Base-by-base conservation (phyloP, 2,113 vertebrate genomes). In the Plecotus auritus region DNA sequence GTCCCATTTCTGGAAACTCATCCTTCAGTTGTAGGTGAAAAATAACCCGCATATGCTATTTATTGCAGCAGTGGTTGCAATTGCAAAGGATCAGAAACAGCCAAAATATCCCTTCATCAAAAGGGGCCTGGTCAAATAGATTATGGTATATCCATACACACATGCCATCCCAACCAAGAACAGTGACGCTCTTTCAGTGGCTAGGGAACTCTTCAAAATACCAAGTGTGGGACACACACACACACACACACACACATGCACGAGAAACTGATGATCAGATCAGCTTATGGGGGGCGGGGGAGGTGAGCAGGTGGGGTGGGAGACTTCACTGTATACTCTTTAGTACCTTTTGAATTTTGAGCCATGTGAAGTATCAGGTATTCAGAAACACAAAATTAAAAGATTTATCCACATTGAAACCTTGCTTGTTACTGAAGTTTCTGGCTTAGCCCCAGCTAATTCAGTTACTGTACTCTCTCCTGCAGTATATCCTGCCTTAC, bases 371-470 rank as follows among this genome's bases (percentile, higher is more conserved):
- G 56, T n/a, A 26, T 69, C 23, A 92, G 32, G 28, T 56, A 47
- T 13, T 94, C 80, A 74, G 42, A 66, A 89, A 93, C 89, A 73
- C 23, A 56, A 80, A 91, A 45, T 35, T 28, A 28, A 80, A 85
- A 72, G 22, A 37, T 7, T 28, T 74, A 56, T 1, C 11, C 10
- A 49, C 10, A 61, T 1, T 28, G 61, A 80, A 40, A 11, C 7
- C 49, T 32, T 80, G n/a, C n/a, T 42, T 66, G 17, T 49, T 35
- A 30, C 23, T 45, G 0, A 81, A 30, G 2, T n/a, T 83, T 70
- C 45, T 83, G 42, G 42, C 47, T 87, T 35, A 26, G 18, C 11
- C 47, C 72, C 32, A 40, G 32, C 49, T 82, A 64, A 64, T 32
- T 30, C 66, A 74, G n/a, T 9, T 51, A 9, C 40, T 17, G 2